Conservation (phyloP, 2,888 invertebrate species). For the Sinohyriopsis cumingii region DNA sequence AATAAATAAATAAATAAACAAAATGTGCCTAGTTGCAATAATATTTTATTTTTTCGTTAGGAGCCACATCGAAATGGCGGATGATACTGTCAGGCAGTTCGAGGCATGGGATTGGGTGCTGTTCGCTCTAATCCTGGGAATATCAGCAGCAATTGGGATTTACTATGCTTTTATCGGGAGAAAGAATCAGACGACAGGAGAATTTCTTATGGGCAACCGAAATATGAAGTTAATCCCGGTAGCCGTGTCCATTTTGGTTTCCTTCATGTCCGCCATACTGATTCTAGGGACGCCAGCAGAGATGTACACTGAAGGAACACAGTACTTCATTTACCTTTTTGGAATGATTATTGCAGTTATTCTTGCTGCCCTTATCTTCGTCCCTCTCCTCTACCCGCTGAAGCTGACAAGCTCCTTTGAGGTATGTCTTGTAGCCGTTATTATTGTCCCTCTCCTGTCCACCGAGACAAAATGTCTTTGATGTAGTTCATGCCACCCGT, state of each 20-base stretch:
- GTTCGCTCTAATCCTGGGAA: conserved; percentile 47
- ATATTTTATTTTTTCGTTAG: too few relatives aligned
- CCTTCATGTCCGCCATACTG: conserved; percentile 68
- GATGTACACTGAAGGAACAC: conserved; percentile 62
- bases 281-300: conserved; percentile 65
- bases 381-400: conserved; percentile 55
- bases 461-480: not conserved
- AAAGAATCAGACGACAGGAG: conserved; percentile 46
- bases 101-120: conserved; percentile 57
- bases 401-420: conserved; percentile 55
- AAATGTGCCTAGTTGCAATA: too few relatives aligned
- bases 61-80: conserved; percentile 9
- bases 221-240: conserved; percentile 61
- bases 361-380: conserved; percentile 46
- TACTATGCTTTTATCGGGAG: conserved; percentile 51
- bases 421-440: conserved; percentile 29
- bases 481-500: not conserved
- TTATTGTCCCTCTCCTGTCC: not conserved
- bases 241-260: conserved; percentile 63
- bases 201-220: conserved; percentile 62
- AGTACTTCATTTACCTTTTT: conserved; percentile 46
- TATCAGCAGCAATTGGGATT: conserved; percentile 61
- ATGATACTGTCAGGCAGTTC: conserved; percentile 25
- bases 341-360: conserved; percentile 45
- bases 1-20: too few relatives aligned